Evolutionary conservation across 2,797 vertebrate species (phyloP).

Genomic region (Otolemur crassicaudatus): DNA sequence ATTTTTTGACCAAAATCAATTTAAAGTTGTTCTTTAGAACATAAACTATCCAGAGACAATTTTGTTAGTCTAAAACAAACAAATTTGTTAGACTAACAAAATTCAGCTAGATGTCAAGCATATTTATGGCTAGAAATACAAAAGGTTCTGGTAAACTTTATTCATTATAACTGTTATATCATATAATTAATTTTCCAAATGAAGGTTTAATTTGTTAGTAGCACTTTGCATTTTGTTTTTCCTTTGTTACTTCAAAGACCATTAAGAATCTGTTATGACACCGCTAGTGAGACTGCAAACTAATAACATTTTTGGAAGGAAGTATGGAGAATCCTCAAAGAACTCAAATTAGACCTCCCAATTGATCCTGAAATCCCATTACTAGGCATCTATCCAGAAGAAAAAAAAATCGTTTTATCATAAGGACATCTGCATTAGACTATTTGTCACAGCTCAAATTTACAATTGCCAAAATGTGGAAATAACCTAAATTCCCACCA

Average conservation of each 20-base stretch:
- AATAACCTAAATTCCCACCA: too few species aligned
- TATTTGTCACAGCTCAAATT: too few species aligned
- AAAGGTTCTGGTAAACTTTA: not conserved
- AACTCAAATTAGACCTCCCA: too few species aligned
- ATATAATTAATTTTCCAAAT: not conserved
- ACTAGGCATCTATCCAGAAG: too few species aligned
- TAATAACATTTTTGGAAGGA: too few species aligned
- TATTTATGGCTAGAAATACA: not conserved
- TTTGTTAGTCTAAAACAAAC: not conserved
- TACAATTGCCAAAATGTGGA: too few species aligned
- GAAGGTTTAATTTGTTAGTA: not conserved
- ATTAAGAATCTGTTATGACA: not conserved
- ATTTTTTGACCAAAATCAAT: not conserved
- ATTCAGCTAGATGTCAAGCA: not conserved
- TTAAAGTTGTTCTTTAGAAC: not conserved
- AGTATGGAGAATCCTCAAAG: too few species aligned
- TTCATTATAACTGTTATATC: not conserved
- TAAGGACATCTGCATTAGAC: too few species aligned
- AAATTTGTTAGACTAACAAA: not conserved
- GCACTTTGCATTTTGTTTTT: not conserved
- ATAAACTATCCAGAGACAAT: not conserved
- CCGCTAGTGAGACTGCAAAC: too few species aligned
- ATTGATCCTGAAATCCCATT: too few species aligned
- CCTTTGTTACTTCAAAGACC: not conserved
- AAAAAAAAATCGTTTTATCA: too few species aligned